These are phyloP conservation scores for Chlamydotis undulata DNA, from an alignment of 2,113 vertebrate genomes.

Conservation along the genomic window DNA sequence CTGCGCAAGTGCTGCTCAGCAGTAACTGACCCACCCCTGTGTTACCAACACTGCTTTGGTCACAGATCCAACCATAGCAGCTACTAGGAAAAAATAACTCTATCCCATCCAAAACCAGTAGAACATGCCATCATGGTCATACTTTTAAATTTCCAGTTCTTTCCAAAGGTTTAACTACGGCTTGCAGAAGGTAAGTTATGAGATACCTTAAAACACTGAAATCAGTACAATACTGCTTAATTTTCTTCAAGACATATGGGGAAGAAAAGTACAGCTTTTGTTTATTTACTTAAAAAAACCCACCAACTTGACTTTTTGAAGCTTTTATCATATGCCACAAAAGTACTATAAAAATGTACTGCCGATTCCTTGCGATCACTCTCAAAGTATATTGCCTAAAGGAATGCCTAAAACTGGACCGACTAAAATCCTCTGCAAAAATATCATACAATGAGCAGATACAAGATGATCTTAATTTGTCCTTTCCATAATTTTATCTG, in stretches of 20 bases:
- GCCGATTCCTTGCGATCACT: background rate
- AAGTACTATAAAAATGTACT: background rate
- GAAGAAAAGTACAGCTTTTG: background rate
- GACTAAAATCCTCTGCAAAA: background rate
- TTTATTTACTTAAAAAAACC: background rate
- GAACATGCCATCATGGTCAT: background rate
- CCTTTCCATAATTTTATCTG: background rate
- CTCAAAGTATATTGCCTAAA: background rate
- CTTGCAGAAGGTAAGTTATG: background rate
- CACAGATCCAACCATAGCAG: background rate
- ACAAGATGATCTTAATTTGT: background rate
- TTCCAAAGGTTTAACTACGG: background rate
- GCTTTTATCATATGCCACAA: background rate
- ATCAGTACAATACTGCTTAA: background rate
- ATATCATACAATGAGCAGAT: background rate
- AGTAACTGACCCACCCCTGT: background rate
- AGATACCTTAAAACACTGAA: background rate
- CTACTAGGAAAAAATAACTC: background rate
- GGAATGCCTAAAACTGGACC: background rate
- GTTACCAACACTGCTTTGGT: accelerated
- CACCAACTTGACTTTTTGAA: background rate
- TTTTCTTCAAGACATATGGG: background rate
- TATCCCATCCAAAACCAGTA: background rate
- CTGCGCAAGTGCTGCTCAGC: background rate
- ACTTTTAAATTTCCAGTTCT: background rate